Conservation (phyloP, 2,888 invertebrate genomes). For the Boloria euphrosyne region DNA sequence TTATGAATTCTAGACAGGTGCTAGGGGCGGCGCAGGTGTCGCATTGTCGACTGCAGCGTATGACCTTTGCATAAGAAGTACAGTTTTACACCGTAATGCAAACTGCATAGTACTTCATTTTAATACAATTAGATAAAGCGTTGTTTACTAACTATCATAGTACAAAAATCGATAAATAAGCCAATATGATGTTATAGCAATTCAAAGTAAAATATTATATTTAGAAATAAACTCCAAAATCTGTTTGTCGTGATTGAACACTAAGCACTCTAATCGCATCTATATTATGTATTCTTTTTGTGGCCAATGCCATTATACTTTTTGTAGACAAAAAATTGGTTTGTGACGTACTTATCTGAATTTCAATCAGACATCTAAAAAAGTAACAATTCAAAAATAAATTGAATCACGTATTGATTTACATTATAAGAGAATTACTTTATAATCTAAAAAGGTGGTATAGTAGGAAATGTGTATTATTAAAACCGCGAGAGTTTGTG, state of each 20-base stretch:
- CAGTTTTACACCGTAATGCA: constrained; percentile 44
- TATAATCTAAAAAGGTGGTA: too few relatives aligned
- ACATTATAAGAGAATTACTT: too few relatives aligned
- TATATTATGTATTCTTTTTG: constrained; percentile 57
- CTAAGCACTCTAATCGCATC: constrained; percentile 27
- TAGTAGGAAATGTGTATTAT: too few relatives aligned
- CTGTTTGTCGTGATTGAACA: constrained; percentile 14
- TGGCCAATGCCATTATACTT: constrained; percentile 57
- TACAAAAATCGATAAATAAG: background rate
- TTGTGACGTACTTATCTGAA: constrained; percentile 54
- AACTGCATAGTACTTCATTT: constrained; percentile 26
- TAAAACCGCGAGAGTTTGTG: too few relatives aligned
- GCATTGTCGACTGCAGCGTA: constrained; percentile 68
- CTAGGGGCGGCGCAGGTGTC: constrained; percentile 66
- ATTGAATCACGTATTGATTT: constrained; percentile 71
- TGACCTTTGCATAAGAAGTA: constrained; percentile 74
- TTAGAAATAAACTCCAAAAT: too few relatives aligned
- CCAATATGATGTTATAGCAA: too few relatives aligned
- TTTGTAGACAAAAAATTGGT: constrained; percentile 56
- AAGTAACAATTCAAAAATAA: constrained; percentile 57
- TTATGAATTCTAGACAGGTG: constrained; percentile 76
- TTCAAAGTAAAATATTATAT: too few relatives aligned
- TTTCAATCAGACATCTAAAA: constrained; percentile 49
- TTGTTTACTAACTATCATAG: constrained; percentile 7
- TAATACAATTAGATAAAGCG: constrained; percentile 22